Conservation (phyloP, 2,888 invertebrate genomes). For the Morinoia aosen region DNA sequence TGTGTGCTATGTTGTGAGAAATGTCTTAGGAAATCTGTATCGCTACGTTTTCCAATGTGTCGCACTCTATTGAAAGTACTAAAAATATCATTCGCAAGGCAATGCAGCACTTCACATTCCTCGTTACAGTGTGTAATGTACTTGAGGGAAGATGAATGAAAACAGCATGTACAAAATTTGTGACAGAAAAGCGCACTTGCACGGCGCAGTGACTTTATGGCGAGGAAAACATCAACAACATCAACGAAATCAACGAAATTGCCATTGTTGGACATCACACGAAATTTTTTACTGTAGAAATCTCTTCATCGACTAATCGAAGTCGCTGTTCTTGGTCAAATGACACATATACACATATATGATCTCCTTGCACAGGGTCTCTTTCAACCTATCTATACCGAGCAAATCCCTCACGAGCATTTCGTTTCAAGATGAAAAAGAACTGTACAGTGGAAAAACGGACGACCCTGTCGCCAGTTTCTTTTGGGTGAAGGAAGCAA, state of each 20-base stretch:
- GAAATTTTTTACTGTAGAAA: not conserved
- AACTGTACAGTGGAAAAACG: not conserved
- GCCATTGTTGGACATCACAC: not conserved
- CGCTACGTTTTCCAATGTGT: not conserved
- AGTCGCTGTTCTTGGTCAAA: too few species aligned
- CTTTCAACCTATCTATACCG: not conserved
- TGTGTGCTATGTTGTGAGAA: too few species aligned
- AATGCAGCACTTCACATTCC: not conserved
- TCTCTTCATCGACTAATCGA: not conserved
- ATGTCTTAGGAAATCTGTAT: too few species aligned
- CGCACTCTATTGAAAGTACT: not conserved
- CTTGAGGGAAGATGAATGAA: not conserved
- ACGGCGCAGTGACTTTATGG: not conserved
- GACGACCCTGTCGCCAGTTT: too few species aligned
- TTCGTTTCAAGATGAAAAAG: not conserved
- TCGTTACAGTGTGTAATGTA: not conserved
- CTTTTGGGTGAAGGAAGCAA: not conserved
- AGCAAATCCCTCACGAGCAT: not conserved
- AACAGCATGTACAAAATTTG: not conserved
- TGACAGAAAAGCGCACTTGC: not conserved
- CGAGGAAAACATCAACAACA: too few species aligned
- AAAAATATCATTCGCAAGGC: not conserved
- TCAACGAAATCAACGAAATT: not conserved
- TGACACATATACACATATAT: too few species aligned
- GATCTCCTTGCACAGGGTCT: not conserved